Conservation (phyloP, 2,888 invertebrate species). For the Torymus tubicola region DNA sequence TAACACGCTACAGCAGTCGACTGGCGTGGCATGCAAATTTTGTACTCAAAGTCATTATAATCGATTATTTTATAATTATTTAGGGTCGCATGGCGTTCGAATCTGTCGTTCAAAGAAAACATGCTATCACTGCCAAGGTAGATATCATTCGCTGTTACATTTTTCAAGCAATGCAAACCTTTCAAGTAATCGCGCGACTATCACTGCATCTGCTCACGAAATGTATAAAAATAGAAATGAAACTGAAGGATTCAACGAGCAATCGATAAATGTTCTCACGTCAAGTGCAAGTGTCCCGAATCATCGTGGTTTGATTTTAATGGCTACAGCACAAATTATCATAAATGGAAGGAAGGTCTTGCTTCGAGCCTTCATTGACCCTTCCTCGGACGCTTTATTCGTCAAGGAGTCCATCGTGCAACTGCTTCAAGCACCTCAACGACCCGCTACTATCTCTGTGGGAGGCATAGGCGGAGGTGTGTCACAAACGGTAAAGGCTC, state of each 20-base stretch:
- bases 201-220: no score
- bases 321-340: background rate
- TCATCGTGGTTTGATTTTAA: background rate
- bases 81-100: background rate
- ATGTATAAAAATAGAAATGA: no score
- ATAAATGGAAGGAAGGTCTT: background rate
- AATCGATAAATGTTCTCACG: background rate
- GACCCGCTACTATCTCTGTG: background rate
- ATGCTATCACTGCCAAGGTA: background rate
- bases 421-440: background rate
- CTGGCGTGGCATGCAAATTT: no score
- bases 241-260: background rate
- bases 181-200: background rate
- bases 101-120: background rate
- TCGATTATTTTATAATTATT: background rate
- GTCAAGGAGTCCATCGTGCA: background rate
- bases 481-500: background rate
- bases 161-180: background rate
- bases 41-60: no score
- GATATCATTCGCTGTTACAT: conserved; percentile 2
- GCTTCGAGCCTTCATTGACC: background rate
- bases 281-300: background rate
- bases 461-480: background rate
- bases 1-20: no score
- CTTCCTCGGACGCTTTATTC: background rate